Evolutionary conservation across 2,113 vertebrate genomes (phyloP).

Genomic region (Capreolus pygargus): DNA sequence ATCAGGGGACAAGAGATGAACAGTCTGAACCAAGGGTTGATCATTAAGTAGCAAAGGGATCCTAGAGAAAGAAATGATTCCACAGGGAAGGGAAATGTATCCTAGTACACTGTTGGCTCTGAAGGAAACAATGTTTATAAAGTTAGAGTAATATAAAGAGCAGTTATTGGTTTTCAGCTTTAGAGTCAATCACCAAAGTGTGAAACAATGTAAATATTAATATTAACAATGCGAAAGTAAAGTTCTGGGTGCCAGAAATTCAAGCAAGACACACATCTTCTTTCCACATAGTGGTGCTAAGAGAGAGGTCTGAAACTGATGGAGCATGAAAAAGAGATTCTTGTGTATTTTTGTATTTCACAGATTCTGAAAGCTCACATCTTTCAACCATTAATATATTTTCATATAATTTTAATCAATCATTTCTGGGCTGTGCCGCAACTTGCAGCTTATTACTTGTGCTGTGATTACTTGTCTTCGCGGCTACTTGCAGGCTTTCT

Average conservation of each 20-base stretch:
- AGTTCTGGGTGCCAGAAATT: neutral
- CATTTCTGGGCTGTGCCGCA: neutral
- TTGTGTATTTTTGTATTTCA: neutral
- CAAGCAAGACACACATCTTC: neutral
- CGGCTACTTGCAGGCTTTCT: neutral
- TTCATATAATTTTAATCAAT: neutral
- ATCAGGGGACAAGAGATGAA: neutral
- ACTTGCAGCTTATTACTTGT: no score
- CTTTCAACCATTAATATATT: neutral
- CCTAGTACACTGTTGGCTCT: neutral
- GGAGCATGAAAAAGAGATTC: neutral
- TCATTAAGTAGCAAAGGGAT: neutral
- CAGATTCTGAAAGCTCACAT: neutral
- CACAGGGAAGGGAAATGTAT: neutral
- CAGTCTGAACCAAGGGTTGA: neutral
- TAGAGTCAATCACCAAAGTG: neutral
- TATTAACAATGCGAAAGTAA: neutral
- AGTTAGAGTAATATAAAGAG: neutral
- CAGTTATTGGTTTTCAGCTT: neutral
- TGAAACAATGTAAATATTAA: neutral
- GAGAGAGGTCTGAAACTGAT: neutral
- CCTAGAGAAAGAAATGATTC: neutral
- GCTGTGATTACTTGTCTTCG: neutral
- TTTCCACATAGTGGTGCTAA: neutral
- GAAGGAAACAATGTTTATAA: neutral